Base-by-base conservation (phyloP, 2,888 invertebrate genomes). In the Epistrophe grossulariae region DNA sequence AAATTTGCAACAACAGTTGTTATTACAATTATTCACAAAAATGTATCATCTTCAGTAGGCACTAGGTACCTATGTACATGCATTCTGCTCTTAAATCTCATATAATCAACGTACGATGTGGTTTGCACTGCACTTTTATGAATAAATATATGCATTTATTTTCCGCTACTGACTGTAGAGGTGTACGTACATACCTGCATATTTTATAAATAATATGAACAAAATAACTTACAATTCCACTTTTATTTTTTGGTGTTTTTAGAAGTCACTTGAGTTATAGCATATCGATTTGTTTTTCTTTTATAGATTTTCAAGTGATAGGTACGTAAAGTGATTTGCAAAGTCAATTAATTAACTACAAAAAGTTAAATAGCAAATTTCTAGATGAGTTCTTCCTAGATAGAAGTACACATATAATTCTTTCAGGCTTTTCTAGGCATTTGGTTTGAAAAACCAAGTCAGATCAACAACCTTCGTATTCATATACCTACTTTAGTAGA, bases 271-370 rank as follows among this genome's bases (percentile, higher is more conserved):
- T 31, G 17, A 59, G 35, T 35, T 59, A 15, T 15, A 28, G 4
- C 4, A 55, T 59, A 59, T 59, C 35, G 59, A 43, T 60, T 64
- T 40, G 31, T 17, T 68, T 45, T 64, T 6, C 2, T 52, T 24
- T 52, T 11, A 50, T 10, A 5, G 11, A 10, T 19, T 52, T 15
- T 11, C 2, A 1, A 28, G 8, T 52, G 13, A 13, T n/a, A n/a
- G n/a, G n/a, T 52, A 19, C 4, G 24, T 52, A 5, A 24, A 52
- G 13, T 15, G 11, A 24, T 24, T 48, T 52, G 5, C 50, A 19
- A 50, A 50, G 19, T 50, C 19, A 50, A 48, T 19, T 19, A 4
- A n/a, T 10, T 17, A 17, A 17, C 1, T 13, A 48, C 2, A 2
- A 48, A 48, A 10, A 15, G 38, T n/a, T n/a, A n/a, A 6, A 1